These are phyloP conservation scores for Cassiopea andromeda DNA, from an alignment of 30 jellyfish, hydroid and myxozoan genomes.

Conservation along the genomic window DNA sequence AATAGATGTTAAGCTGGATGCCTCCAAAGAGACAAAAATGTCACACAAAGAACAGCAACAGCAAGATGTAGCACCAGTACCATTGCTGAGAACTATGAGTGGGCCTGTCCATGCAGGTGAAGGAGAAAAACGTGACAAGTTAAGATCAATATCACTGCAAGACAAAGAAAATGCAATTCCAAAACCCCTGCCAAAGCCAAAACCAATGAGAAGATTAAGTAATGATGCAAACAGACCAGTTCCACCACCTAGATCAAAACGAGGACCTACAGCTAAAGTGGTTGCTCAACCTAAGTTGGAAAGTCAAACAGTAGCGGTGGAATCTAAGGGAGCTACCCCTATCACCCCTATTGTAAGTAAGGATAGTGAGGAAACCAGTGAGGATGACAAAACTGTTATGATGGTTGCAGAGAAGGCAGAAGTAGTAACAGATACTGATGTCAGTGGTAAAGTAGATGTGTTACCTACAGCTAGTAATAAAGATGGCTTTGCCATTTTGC, in stretches of 20 bases:
- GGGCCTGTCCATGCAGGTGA: constrained; percentile 28
- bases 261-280: background rate
- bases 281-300: background rate
- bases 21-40: background rate
- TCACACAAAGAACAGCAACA: background rate
- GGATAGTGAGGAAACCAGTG: background rate
- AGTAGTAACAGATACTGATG: background rate
- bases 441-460: background rate
- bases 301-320: background rate
- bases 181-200: constrained; percentile 65
- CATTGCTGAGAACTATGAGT: constrained; percentile 49
- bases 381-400: background rate
- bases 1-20: background rate
- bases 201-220: background rate
- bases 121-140: constrained; percentile 6
- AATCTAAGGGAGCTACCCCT: background rate
- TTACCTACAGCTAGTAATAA: background rate
- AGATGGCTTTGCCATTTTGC: background rate
- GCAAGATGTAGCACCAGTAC: background rate
- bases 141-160: constrained; percentile 29
- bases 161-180: constrained; percentile 46
- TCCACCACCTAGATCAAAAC: constrained; percentile 60
- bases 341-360: background rate
- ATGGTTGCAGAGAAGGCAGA: background rate
- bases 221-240: constrained; percentile 24